Base-by-base conservation (phyloP, 2,113 vertebrate genomes). In the Polypterus senegalus region DNA sequence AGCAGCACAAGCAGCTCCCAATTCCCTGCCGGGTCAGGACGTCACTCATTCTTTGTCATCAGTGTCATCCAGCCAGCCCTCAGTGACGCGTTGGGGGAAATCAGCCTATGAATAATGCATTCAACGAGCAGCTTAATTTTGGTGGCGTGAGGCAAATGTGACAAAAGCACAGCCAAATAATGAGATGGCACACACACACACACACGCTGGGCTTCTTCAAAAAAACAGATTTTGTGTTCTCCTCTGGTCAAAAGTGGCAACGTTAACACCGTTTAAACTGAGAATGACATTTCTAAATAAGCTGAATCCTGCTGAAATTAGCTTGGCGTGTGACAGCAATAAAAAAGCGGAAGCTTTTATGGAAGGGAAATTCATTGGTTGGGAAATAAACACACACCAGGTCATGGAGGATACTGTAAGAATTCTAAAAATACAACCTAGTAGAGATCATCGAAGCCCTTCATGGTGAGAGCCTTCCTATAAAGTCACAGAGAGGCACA, bases 111-210 rank as follows among this genome's bases (percentile, higher is more conserved):
- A 77, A 75, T 80, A 77, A 85, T 77, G 64, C 67, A 77, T 80
- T 72, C 79, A 74, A 70, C 69, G 79, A 79, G 79, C 75, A 71
- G 60, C 70, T 84, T 84, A 81, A 86, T 87, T 86, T 83, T 77
- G 27, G 27, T 1, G 73, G 77, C 77, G 81, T 27, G 81, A 83
- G 79, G 81, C 82, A 79, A 82, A 65, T 69, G 73, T 64, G 77
- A 67, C 27, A 83, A 76, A 73, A 81, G 70, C 78, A 65, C 77
- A 76, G 73, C 75, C 73, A 79, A 75, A 79, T 77, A 81, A 83
- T 76, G 74, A 83, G 77, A 70, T 70, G 76, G 81, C 78, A 78
- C 70, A 64, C 45, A 5, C 10, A 27, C 43, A 27, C 54, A 8
- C 54, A 55, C 54, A 9, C 43, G 54, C 43, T 55, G 54, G 9